Conservation (phyloP, 2,888 invertebrate genomes). For the Monopis laevigella region DNA sequence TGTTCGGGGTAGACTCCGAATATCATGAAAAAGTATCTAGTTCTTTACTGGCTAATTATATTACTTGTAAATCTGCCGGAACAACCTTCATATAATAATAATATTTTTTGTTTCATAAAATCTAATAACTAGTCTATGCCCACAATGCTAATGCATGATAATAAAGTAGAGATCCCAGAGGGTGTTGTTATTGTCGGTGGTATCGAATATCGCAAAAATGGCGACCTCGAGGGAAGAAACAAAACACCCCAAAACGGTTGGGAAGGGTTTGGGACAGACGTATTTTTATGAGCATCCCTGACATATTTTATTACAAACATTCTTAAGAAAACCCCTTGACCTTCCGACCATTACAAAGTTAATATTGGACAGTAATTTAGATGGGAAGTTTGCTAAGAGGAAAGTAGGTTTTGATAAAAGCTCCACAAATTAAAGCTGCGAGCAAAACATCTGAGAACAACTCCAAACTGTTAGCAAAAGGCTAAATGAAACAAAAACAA, state of each 20-base stretch:
- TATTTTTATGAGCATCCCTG: neutral
- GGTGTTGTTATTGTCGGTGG: slow-evolving; percentile 32
- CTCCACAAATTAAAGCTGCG: slow-evolving; percentile 2
- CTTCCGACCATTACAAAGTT: no score
- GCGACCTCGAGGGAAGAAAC: slow-evolving; percentile 15
- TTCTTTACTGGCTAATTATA: no score
- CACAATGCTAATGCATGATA: slow-evolving; percentile 25
- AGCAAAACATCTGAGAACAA: neutral
- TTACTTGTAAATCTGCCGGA: no score
- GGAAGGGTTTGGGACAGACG: slow-evolving; percentile 2
- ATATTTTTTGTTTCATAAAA: no score
- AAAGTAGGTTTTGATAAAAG: no score
- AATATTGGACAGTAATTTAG: no score
- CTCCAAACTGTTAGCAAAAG: slow-evolving; percentile 1
- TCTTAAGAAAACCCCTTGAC: neutral
- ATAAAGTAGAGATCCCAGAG: slow-evolving; percentile 28
- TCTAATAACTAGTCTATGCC: neutral
- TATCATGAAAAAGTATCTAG: no score
- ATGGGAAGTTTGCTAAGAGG: no score
- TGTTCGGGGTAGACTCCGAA: no score
- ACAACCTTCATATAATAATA: no score
- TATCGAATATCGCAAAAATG: slow-evolving; percentile 40
- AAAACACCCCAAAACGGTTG: slow-evolving; percentile 3
- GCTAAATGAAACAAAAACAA: slow-evolving; percentile 39
- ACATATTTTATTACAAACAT: neutral